A percentile compares a stretch with the other conserved stretches of the same genome.
phyloP scores from a whole-genome alignment of 2,113 vertebrate species.

The Dinomys branickii region DNA sequence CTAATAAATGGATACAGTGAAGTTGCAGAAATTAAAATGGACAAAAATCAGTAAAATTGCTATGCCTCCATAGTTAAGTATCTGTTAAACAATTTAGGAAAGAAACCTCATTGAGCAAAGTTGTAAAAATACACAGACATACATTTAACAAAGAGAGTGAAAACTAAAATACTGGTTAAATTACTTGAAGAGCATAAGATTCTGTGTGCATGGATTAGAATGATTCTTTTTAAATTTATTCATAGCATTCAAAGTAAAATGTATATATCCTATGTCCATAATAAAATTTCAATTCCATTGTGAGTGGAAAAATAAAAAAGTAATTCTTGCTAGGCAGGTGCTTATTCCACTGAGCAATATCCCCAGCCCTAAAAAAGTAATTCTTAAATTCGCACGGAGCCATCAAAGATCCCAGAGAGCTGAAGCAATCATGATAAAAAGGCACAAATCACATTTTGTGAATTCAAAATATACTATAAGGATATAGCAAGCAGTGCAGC shows the following conservation, averaged over 20 bases:
- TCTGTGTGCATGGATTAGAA: background rate
- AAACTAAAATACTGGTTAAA: background rate
- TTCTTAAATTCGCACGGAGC: background rate
- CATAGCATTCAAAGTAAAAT: background rate
- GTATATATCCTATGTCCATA: background rate
- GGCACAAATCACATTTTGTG: background rate
- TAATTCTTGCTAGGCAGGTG: too few species aligned
- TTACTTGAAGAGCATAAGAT: background rate
- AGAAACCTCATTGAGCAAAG: background rate
- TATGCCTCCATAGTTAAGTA: background rate
- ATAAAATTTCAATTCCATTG: background rate
- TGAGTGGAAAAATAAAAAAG: background rate
- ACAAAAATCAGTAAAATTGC: background rate
- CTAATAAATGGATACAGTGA: background rate
- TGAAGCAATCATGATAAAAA: background rate
- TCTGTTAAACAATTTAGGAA: background rate
- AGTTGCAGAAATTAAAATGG: background rate
- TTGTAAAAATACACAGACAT: background rate
- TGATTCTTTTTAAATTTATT: background rate
- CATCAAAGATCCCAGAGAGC: background rate
- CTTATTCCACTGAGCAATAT: too few species aligned
- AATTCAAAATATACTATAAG: background rate
- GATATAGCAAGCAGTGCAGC: background rate
- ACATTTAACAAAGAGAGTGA: background rate
- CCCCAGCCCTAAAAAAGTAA: background rate